Evolutionary conservation across 2,113 vertebrate genomes (phyloP).

Genomic region (Phaethon lepturus): DNA sequence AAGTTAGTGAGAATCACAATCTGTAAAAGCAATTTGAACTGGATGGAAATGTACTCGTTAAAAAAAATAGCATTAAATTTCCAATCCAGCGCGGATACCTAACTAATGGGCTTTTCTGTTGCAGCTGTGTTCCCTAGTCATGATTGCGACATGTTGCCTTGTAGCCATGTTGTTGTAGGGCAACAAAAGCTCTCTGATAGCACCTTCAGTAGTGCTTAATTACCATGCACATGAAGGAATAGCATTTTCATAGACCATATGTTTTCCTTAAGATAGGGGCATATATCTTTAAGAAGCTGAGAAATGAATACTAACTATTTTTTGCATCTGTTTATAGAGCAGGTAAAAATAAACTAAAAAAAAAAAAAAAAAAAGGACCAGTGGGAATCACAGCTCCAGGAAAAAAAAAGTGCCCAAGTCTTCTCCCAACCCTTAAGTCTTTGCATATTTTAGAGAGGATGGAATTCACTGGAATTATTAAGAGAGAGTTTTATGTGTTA

Average conservation of each 20-base stretch:
- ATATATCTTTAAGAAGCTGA: neutral
- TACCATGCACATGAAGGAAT: neutral
- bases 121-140: neutral
- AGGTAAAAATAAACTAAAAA: neutral
- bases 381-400: neutral
- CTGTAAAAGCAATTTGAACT: neutral
- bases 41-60: neutral
- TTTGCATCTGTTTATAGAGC: neutral
- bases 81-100: neutral
- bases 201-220: neutral
- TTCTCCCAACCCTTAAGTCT: neutral
- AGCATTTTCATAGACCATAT: neutral
- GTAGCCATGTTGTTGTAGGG: neutral
- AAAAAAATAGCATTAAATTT: neutral
- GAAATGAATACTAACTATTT: neutral
- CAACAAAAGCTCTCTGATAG: neutral
- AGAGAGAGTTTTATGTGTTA: neutral
- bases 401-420: neutral
- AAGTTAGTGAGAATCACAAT: neutral
- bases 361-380: neutral
- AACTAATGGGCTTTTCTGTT: neutral
- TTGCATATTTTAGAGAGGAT: neutral
- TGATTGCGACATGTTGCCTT: rapidly evolving
- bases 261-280: neutral
- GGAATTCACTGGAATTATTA: neutral